These are phyloP conservation scores for Enoplosus armatus DNA, from an alignment of 2,797 vertebrate genomes.

Conservation along the genomic window DNA sequence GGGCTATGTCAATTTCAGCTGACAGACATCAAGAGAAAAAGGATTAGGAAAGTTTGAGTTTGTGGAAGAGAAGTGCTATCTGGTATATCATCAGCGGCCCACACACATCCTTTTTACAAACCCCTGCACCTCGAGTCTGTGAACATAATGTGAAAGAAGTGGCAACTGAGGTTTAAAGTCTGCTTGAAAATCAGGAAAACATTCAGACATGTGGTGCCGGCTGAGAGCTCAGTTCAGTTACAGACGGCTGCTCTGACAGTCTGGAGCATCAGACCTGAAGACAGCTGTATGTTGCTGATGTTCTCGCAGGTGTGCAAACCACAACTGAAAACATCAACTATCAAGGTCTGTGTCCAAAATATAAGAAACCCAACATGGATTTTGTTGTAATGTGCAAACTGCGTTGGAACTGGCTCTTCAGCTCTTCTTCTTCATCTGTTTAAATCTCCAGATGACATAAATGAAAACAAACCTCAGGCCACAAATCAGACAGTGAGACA, in stretches of 20 bases:
- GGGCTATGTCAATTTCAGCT: constrained; percentile 25
- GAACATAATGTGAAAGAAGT: not conserved
- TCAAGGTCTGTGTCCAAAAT: not conserved
- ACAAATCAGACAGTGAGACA: not conserved
- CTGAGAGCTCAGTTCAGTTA: not conserved
- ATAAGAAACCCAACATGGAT: not conserved
- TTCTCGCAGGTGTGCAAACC: constrained; percentile 43
- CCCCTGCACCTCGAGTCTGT: not conserved
- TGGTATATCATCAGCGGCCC: constrained; percentile 37
- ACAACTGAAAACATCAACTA: constrained; percentile 19
- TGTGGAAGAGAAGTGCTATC: constrained; percentile 21
- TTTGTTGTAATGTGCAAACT: not conserved
- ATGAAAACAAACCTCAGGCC: not conserved
- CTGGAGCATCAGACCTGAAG: not conserved
- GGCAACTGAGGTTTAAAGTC: not conserved
- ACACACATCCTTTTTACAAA: constrained; percentile 56
- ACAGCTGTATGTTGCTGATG: not conserved
- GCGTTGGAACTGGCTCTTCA: not conserved
- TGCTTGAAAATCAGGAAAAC: not conserved
- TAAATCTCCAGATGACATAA: not conserved
- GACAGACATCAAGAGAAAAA: not conserved
- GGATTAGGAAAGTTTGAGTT: constrained; percentile 41
- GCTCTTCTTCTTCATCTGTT: not conserved
- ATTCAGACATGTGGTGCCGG: not conserved
- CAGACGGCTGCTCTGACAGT: not conserved